Conservation (phyloP, 2,888 invertebrate genomes). For the Pelosia muscerda region DNA sequence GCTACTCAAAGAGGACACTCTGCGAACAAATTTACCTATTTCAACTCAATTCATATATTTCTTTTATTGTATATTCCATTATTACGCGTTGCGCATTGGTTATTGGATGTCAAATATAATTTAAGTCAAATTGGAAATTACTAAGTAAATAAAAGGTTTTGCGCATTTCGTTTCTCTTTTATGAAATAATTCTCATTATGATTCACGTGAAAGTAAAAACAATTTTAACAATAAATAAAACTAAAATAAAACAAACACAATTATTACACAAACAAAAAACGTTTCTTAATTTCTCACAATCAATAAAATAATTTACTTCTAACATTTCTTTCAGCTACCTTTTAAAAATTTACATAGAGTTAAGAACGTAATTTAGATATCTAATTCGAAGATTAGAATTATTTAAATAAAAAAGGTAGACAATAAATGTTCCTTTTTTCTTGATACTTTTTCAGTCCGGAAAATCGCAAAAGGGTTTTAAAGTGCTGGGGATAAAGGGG, state of each 20-base stretch:
- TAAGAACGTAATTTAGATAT: conserved; percentile 44
- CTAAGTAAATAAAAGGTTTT: neutral
- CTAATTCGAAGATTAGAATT: conserved; percentile 52
- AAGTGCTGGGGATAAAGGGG: conserved; percentile 79
- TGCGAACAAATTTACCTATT: conserved; percentile 64
- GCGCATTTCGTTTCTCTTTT: neutral
- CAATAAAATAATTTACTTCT: neutral
- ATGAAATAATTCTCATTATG: neutral
- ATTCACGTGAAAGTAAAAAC: neutral
- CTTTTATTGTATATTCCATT: conserved; percentile 39
- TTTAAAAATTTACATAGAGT: conserved; percentile 27
- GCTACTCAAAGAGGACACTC: conserved; percentile 67
- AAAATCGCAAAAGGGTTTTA: conserved; percentile 85
- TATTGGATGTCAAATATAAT: conserved; percentile 16
- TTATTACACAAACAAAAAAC: neutral
- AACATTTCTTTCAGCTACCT: neutral
- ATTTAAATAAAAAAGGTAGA: conserved; percentile 55
- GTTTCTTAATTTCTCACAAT: conserved; percentile 17
- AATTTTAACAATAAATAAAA: too few species aligned
- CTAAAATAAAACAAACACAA: too few species aligned
- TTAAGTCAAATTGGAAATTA: conserved; percentile 3
- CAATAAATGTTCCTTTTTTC: conserved; percentile 74
- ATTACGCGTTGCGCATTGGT: conserved; percentile 20
- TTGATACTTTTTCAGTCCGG: conserved; percentile 77
- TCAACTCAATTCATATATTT: conserved; percentile 49